phyloP scores from a whole-genome alignment of 2,797 vertebrate genomes.

The Chanos chanos region DNA sequence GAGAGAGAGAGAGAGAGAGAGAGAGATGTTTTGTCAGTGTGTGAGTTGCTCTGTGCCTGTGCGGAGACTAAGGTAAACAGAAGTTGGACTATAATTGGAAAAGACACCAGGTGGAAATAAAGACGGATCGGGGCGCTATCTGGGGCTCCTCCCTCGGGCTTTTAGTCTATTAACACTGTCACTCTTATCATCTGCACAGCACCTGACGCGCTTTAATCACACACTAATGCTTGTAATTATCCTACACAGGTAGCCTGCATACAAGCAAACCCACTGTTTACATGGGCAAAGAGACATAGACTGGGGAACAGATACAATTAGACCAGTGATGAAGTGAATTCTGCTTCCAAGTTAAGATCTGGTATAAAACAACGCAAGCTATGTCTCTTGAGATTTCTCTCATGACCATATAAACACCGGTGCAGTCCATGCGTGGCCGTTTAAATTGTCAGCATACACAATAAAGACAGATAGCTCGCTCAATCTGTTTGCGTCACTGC shows the following conservation, averaged over 20 bases:
- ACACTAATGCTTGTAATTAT: conserved; percentile 72
- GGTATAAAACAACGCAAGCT: too few relatives aligned
- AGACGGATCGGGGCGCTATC: conserved; percentile 69
- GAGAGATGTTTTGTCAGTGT: conserved; percentile 3
- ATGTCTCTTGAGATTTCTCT: too few relatives aligned
- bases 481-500: background rate
- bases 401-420: background rate
- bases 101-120: conserved; percentile 74
- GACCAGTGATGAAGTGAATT: conserved; percentile 31
- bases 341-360: conserved; percentile 16
- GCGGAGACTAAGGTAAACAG: conserved; percentile 56
- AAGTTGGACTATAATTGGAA: conserved; percentile 68
- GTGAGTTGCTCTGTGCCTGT: conserved; percentile 16
- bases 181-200: conserved; percentile 73
- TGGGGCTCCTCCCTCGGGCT: conserved; percentile 69
- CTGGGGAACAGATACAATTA: conserved; percentile 23
- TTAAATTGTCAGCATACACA: background rate
- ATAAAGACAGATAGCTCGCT: background rate
- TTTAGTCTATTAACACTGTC: conserved; percentile 75
- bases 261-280: conserved; percentile 55
- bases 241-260: conserved; percentile 61
- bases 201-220: conserved; percentile 74
- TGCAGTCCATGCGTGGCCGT: background rate
- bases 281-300: conserved; percentile 38
- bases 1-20: background rate